Conservation (phyloP, 2,797 vertebrate genomes). For the Macropus fuliginosus region DNA sequence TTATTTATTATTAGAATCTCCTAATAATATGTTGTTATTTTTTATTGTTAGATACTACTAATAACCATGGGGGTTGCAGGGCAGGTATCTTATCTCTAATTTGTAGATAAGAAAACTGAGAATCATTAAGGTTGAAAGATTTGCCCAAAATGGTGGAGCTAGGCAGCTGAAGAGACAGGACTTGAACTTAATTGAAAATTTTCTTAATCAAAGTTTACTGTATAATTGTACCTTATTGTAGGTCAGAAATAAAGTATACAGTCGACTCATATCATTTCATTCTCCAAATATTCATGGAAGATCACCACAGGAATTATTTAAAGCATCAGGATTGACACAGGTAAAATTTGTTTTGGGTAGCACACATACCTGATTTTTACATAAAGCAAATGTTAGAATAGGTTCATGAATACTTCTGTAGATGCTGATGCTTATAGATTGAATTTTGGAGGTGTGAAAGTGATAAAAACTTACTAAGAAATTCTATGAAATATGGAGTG, state of each 20-base stretch:
- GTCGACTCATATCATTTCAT: constrained; percentile 92
- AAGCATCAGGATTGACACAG: constrained; percentile 95
- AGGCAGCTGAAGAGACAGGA: neutral
- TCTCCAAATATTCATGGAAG: constrained; percentile 93
- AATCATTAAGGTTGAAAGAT: neutral
- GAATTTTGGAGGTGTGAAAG: neutral
- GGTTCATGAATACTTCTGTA: neutral
- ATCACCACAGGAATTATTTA: constrained; percentile 96
- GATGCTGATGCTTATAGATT: neutral
- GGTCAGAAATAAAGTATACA: constrained; percentile 96
- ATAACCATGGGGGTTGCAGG: neutral
- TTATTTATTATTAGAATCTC: neutral
- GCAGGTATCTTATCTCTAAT: neutral
- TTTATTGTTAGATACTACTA: neutral
- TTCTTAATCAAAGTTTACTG: constrained; percentile 39
- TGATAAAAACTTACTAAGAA: neutral
- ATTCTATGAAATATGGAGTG: neutral
- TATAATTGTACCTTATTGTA: constrained; percentile 79
- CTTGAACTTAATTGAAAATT: constrained; percentile 33
- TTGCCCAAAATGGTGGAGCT: neutral
- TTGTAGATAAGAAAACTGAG: neutral
- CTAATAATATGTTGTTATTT: neutral
- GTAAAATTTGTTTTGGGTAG: constrained; percentile 79
- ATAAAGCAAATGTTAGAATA: constrained; percentile 11
- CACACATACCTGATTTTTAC: constrained; percentile 31